These are phyloP conservation scores for Chloropsis hardwickii DNA, from an alignment of 2,113 vertebrate species.

Conservation along the genomic window DNA sequence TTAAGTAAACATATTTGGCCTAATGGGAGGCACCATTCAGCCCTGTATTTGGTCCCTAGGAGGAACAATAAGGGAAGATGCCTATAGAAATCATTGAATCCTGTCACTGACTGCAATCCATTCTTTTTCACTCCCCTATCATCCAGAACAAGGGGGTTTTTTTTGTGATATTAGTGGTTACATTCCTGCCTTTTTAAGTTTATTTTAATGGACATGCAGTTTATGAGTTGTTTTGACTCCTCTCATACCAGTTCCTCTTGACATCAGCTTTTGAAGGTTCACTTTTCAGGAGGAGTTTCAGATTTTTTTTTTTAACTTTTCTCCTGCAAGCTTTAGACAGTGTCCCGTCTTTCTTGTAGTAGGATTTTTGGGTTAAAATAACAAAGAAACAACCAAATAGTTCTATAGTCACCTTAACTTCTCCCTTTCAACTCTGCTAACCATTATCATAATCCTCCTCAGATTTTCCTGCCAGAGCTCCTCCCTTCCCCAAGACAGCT, in stretches of 20 bases:
- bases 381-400: background rate
- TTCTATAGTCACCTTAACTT: background rate
- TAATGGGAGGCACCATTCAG: background rate
- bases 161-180: background rate
- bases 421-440: background rate
- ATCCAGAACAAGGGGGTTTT: background rate
- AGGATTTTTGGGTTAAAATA: background rate
- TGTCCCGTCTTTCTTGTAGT: background rate
- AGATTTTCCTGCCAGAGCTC: background rate
- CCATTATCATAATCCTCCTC: background rate
- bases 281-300: background rate
- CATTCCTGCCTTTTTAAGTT: background rate
- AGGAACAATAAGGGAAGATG: background rate
- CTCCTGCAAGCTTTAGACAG: background rate
- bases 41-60: background rate
- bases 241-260: background rate
- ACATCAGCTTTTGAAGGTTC: background rate
- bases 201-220: background rate
- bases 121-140: background rate
- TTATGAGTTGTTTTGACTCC: fast-evolving
- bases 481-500: background rate
- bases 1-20: background rate
- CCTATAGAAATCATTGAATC: background rate
- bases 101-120: background rate
- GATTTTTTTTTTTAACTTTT: background rate